Evolutionary conservation across 37 sponge, comb jelly and placozoan genomes (phyloP).

Genomic region (Ianthella basta): DNA sequence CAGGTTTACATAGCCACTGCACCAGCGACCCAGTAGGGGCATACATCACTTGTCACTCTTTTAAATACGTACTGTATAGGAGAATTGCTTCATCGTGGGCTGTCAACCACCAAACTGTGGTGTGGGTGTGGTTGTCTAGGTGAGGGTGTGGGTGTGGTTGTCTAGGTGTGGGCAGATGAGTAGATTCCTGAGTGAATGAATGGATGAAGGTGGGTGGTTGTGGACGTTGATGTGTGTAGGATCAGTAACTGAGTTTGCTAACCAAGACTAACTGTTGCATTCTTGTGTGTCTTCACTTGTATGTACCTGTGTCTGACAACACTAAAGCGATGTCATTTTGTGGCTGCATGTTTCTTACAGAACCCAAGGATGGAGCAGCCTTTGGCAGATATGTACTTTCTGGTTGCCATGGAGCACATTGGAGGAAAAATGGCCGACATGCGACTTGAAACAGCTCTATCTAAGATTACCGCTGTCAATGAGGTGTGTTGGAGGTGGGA

Average conservation of each 20-base stretch:
- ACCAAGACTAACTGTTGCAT: neutral
- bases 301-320: neutral
- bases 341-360: neutral
- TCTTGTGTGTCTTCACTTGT: neutral
- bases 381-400: constrained; percentile 82
- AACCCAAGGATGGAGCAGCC: constrained; percentile 79
- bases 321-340: neutral
- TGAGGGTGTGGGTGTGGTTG: no score
- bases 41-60: no score
- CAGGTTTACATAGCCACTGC: no score
- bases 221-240: neutral
- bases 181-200: no score
- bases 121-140: no score
- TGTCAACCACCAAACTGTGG: no score
- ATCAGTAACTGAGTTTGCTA: no score
- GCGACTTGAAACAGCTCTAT: constrained; percentile 11
- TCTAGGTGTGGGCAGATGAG: no score
- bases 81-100: no score
- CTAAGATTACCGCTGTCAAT: neutral
- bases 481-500: constrained; percentile 5
- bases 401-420: constrained; percentile 75
- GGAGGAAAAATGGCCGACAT: constrained; percentile 19
- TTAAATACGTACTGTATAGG: no score
- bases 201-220: no score
- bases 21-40: no score